Evolutionary conservation across 2,888 invertebrate species (phyloP).

Genomic region (Helobdella robusta): DNA sequence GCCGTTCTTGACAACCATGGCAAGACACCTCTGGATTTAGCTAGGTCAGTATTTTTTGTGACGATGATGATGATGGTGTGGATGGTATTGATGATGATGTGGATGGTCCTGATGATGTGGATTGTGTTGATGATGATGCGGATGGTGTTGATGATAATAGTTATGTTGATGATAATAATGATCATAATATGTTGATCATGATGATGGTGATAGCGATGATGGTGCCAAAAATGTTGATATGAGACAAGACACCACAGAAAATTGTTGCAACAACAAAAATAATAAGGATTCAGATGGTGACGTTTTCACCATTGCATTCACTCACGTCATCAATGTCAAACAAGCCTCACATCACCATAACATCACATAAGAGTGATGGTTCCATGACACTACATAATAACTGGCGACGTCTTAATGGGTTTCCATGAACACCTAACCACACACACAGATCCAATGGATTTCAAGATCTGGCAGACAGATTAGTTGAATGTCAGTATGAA

Average conservation of each 20-base stretch:
- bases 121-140: background rate
- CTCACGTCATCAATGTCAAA: too few species aligned
- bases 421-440: too few species aligned
- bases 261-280: too few species aligned
- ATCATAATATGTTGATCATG: background rate
- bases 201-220: background rate
- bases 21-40: constrained; percentile 50
- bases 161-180: background rate
- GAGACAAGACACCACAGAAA: too few species aligned
- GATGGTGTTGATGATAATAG: background rate
- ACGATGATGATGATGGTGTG: background rate
- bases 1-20: constrained; percentile 62
- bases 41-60: constrained; percentile 39
- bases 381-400: too few species aligned
- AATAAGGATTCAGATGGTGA: too few species aligned
- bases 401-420: too few species aligned
- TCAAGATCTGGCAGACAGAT: constrained; percentile 67
- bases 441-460: constrained; percentile 58
- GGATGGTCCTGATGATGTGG: background rate
- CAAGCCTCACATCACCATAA: too few species aligned
- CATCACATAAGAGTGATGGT: too few species aligned
- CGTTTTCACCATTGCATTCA: too few species aligned
- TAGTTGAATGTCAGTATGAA: constrained; percentile 81
- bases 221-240: too few species aligned
- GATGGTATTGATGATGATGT: background rate